A percentile compares a stretch with the other conserved stretches of the same genome.
Evolutionary conservation across 2,113 vertebrate species (phyloP).

Genomic region (Elgaria multicarinata): DNA sequence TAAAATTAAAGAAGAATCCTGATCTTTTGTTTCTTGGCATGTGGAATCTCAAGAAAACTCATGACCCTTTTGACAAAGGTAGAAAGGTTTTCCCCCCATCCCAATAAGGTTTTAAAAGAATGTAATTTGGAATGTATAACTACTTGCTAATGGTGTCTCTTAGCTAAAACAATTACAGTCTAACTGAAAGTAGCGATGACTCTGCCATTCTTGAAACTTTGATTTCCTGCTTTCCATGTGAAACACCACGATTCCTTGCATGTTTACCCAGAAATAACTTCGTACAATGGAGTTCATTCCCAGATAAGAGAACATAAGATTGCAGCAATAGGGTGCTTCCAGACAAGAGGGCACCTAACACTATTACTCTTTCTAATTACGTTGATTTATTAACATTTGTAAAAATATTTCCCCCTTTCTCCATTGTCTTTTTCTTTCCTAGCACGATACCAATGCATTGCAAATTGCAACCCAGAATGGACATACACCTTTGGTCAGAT

Average conservation of each 20-base stretch:
- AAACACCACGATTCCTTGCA: background rate
- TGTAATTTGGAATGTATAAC: background rate
- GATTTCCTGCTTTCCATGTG: background rate
- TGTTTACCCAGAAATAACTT: background rate
- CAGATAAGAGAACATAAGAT: background rate
- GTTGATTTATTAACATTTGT: background rate
- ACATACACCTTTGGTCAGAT: constrained; percentile 77
- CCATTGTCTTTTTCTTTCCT: constrained; percentile 56
- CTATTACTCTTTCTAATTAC: background rate
- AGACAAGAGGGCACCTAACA: too few relatives aligned
- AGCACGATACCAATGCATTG: constrained; percentile 79
- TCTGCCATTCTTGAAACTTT: background rate
- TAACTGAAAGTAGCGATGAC: background rate
- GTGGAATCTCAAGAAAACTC: background rate
- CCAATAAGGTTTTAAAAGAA: constrained; percentile 16
- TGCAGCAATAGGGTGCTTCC: too few relatives aligned
- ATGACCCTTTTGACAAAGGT: background rate
- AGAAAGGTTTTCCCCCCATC: background rate
- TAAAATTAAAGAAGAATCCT: background rate
- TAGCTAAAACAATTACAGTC: background rate
- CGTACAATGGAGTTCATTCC: background rate
- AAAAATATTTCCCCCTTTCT: background rate
- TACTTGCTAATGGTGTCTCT: constrained; percentile 10
- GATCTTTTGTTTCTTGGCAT: background rate
- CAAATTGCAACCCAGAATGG: constrained; percentile 82